These are phyloP conservation scores for Peucedramus taeniatus DNA, from an alignment of 2,113 vertebrate genomes.

Conservation along the genomic window DNA sequence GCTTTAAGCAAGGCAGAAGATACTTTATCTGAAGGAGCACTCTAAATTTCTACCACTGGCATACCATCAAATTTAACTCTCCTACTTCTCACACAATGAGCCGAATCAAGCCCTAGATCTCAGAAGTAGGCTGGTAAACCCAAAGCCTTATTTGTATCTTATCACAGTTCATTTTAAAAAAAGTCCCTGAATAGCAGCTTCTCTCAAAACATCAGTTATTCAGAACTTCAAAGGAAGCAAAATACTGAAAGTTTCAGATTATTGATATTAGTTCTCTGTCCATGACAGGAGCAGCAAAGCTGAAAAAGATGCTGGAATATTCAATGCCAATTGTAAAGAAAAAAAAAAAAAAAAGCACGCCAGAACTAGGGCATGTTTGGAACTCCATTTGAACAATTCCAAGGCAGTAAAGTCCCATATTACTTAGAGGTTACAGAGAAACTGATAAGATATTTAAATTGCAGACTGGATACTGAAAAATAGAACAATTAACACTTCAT, in stretches of 20 bases:
- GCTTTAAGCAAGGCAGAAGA: not conserved
- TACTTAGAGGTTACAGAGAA: not conserved
- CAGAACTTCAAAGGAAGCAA: not conserved
- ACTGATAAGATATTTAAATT: slow-evolving; percentile 24
- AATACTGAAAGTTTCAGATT: not conserved
- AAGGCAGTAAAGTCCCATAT: not conserved
- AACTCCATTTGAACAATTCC: not conserved
- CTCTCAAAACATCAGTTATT: not conserved
- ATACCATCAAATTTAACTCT: not conserved
- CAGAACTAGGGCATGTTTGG: not conserved
- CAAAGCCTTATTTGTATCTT: not conserved
- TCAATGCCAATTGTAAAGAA: not conserved
- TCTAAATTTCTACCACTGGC: not conserved
- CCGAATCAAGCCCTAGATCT: not conserved
- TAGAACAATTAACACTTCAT: slow-evolving; percentile 56
- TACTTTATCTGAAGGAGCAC: not conserved
- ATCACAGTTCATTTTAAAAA: not conserved
- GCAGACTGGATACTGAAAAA: slow-evolving; percentile 35
- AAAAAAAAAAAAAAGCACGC: not conserved
- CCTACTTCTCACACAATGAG: not conserved
- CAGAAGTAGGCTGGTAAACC: not conserved
- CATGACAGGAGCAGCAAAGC: not conserved
- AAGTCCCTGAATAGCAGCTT: not conserved
- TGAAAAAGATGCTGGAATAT: not conserved
- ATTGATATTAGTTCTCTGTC: not conserved